phyloP scores from a whole-genome alignment of 2,888 invertebrate species.

The Scrobipalpa costella region DNA sequence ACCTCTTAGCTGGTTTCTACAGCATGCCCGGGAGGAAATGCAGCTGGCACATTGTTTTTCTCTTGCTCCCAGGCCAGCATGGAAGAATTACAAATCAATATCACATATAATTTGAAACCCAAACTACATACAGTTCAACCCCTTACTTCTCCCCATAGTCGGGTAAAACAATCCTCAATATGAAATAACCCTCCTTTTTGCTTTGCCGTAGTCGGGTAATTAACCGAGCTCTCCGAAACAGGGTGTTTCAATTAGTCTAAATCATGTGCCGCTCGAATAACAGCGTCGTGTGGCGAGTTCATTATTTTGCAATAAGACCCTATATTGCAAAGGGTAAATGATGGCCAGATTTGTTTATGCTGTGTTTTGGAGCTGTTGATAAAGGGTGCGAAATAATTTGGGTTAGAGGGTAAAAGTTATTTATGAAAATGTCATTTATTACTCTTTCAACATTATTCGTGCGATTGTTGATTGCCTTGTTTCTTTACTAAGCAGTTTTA shows the following conservation, averaged over 20 bases:
- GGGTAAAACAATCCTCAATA: too few species aligned
- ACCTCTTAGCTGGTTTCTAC: too few species aligned
- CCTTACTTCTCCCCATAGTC: not conserved
- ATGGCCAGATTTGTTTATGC: constrained; percentile 3
- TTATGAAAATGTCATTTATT: too few species aligned
- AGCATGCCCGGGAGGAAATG: too few species aligned
- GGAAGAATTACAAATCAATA: not conserved
- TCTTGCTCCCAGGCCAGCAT: too few species aligned
- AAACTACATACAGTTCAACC: not conserved
- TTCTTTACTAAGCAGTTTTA: not conserved
- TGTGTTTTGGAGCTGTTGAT: not conserved
- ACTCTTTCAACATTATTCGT: too few species aligned
- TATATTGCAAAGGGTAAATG: constrained; percentile 7
- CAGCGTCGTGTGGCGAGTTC: constrained; percentile 20
- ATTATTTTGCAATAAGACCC: constrained; percentile 31
- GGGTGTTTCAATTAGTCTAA: constrained; percentile 11
- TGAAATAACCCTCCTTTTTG: too few species aligned
- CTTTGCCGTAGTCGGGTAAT: not conserved
- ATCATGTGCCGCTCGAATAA: constrained; percentile 11
- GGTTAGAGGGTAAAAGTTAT: too few species aligned
- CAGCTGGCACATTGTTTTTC: too few species aligned
- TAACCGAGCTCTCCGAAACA: not conserved
- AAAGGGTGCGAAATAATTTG: too few species aligned
- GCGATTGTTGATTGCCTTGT: too few species aligned
- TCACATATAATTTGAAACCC: not conserved